Conservation (phyloP, 2,888 invertebrate species). For the Eustalomyia histrio region DNA sequence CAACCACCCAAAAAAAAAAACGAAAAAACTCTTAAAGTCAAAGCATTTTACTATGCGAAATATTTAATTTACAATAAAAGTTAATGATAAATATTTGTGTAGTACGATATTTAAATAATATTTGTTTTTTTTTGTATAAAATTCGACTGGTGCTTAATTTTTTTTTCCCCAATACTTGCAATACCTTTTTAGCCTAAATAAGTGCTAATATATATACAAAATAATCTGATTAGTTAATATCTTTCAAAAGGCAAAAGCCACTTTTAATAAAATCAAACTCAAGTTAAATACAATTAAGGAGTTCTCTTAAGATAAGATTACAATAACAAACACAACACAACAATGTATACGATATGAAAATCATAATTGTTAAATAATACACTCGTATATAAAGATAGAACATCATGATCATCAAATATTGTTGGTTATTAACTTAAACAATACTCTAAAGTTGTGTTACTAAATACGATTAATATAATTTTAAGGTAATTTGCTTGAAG, state of each 20-base stretch:
- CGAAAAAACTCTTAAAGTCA: too few relatives aligned
- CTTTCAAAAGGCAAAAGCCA: background rate
- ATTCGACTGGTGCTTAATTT: too few relatives aligned
- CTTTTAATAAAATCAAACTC: background rate
- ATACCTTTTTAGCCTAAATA: background rate
- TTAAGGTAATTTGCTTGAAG: too few relatives aligned
- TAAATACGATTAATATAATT: too few relatives aligned
- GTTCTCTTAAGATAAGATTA: background rate
- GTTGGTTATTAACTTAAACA: too few relatives aligned
- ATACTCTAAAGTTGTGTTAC: too few relatives aligned
- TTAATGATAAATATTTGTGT: background rate
- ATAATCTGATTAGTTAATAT: constrained; percentile 3
- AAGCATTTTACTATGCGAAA: too few relatives aligned
- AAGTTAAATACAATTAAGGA: background rate
- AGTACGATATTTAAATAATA: background rate
- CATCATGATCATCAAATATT: too few relatives aligned
- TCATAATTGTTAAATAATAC: background rate
- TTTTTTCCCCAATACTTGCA: background rate
- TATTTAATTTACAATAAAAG: too few relatives aligned
- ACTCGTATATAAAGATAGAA: too few relatives aligned
- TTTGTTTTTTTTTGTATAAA: background rate
- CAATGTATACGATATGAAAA: background rate
- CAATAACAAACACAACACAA: too few relatives aligned
- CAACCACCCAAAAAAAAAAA: too few relatives aligned
- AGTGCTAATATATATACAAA: background rate